These are phyloP conservation scores for Cheumatopsyche charites DNA, from an alignment of 1,140 invertebrate species.

Conservation along the genomic window DNA sequence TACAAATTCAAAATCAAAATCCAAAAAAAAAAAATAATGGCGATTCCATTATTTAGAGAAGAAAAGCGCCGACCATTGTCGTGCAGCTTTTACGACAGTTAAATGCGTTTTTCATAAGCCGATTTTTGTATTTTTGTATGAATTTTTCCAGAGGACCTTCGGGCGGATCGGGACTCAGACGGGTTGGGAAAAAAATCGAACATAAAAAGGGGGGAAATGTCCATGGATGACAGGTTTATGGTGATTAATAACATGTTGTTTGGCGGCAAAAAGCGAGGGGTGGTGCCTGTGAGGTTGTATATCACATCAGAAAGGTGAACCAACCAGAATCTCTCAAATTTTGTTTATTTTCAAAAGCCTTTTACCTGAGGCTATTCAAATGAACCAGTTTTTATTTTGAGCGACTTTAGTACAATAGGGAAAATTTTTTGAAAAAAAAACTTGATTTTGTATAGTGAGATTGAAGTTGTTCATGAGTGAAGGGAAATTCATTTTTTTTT, in stretches of 20 bases:
- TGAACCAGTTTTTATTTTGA: neutral
- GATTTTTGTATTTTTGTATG: neutral
- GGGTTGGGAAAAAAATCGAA: constrained; percentile 20
- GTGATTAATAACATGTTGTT: constrained; percentile 48
- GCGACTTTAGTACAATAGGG: neutral
- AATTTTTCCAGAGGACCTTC: constrained; percentile 39
- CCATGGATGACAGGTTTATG: constrained; percentile 46
- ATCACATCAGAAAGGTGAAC: neutral
- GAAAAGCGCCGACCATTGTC: neutral
- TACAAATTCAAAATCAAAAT: neutral
- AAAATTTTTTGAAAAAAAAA: too few relatives aligned
- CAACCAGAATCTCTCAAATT: constrained; percentile 5
- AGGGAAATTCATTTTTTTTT: too few relatives aligned
- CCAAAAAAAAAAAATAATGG: constrained; percentile 19
- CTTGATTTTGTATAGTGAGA: too few relatives aligned
- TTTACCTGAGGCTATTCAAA: neutral
- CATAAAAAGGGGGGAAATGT: constrained; percentile 37
- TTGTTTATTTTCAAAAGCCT: neutral
- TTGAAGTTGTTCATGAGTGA: too few relatives aligned
- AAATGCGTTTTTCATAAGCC: constrained; percentile 36
- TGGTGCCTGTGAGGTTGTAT: constrained; percentile 9
- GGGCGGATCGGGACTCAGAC: neutral
- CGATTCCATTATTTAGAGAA: neutral
- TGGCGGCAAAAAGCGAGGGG: constrained; percentile 32
- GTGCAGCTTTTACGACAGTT: neutral